Conservation (phyloP, 2,888 invertebrate species). For the Drosophila barbarae region DNA sequence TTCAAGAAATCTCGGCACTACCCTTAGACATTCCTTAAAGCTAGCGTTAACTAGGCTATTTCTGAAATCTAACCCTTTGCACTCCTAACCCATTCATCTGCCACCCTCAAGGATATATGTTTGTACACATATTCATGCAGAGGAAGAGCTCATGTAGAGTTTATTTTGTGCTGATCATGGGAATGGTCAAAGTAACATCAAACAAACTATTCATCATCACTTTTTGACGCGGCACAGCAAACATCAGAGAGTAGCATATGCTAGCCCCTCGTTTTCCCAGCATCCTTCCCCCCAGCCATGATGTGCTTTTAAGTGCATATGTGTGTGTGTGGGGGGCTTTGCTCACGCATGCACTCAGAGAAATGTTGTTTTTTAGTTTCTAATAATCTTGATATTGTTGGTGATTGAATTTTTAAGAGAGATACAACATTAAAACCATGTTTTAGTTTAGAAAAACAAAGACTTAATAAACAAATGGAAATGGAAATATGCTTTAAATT, state of each 20-base stretch:
- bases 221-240: conserved; percentile 65
- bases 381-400: too few relatives aligned
- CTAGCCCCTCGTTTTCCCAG: conserved; percentile 8
- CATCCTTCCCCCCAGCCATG: conserved; percentile 23
- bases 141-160: conserved; percentile 16
- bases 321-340: conserved; percentile 16
- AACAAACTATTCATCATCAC: conserved; percentile 75
- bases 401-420: too few relatives aligned
- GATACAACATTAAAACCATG: too few relatives aligned
- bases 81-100: conserved; percentile 27
- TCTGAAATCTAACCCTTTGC: conserved; percentile 33
- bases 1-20: conserved; percentile 21
- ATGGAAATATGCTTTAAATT: not conserved
- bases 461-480: not conserved
- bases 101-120: not conserved
- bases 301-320: conserved; percentile 65
- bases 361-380: too few relatives aligned
- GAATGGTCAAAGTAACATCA: conserved; percentile 73
- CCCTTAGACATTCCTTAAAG: conserved; percentile 21
- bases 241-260: conserved; percentile 50
- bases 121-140: not conserved
- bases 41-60: conserved; percentile 35
- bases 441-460: too few relatives aligned
- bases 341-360: conserved; percentile 12
- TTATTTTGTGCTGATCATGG: conserved; percentile 67